Percentiles rank a stretch among this genome's conserved stretches.
phyloP scores from a whole-genome alignment of 1,140 invertebrate species.

The Drosophila carrolli region DNA sequence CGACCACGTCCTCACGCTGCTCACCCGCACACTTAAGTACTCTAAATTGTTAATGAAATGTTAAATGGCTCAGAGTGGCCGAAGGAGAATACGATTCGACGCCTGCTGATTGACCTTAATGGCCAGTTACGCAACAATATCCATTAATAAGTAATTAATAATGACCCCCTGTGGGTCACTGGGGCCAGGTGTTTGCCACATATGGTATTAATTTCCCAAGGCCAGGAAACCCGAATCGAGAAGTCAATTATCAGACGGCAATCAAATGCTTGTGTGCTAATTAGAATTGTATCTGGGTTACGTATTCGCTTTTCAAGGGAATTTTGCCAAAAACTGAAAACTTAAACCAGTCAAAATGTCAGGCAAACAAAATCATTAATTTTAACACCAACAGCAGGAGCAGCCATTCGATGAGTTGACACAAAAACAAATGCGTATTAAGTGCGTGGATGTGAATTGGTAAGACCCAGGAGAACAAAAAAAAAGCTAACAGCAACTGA shows the following conservation, averaged over 20 bases:
- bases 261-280: slow-evolving; percentile 21
- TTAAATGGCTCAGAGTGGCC: slow-evolving; percentile 57
- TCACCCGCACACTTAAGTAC: slow-evolving; percentile 30
- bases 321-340: not conserved
- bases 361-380: slow-evolving; percentile 73
- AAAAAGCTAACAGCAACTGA: slow-evolving; percentile 27
- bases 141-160: slow-evolving; percentile 79
- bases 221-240: slow-evolving; percentile 1
- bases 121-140: slow-evolving; percentile 57
- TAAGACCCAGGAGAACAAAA: slow-evolving; percentile 25
- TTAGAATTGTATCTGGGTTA: slow-evolving; percentile 5
- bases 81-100: slow-evolving; percentile 36
- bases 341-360: slow-evolving; percentile 9
- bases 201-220: slow-evolving; percentile 51
- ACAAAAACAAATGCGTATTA: slow-evolving; percentile 61
- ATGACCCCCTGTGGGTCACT: slow-evolving; percentile 23
- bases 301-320: not conserved
- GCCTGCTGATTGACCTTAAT: slow-evolving; percentile 57
- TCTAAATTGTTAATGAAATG: slow-evolving; percentile 71
- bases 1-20: slow-evolving; percentile 46
- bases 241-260: slow-evolving; percentile 40
- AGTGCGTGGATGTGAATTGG: slow-evolving; percentile 52
- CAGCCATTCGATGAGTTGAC: slow-evolving; percentile 58
- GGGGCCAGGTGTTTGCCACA: slow-evolving; percentile 47
- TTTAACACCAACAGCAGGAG: slow-evolving; percentile 40